phyloP scores from a whole-genome alignment of 2,888 invertebrate species.

The Trimorus sp. region DNA sequence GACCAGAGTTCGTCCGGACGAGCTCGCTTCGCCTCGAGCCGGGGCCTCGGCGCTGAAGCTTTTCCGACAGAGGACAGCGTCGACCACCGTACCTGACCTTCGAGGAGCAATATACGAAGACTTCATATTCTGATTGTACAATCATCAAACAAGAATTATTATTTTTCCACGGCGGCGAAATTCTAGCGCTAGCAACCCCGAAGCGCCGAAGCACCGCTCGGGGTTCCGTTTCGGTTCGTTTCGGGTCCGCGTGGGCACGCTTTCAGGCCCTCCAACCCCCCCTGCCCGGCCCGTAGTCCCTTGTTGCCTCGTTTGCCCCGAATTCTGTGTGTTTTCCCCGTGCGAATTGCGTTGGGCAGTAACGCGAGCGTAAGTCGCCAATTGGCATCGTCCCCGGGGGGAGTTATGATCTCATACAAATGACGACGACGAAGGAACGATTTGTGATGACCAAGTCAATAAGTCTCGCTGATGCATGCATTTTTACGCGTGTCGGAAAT shows the following conservation, averaged over 20 bases:
- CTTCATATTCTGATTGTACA: slow-evolving; percentile 61
- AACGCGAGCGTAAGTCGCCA: slow-evolving; percentile 5
- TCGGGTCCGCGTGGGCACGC: slow-evolving; percentile 14
- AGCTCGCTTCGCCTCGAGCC: neutral
- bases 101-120: slow-evolving; percentile 62
- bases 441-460: slow-evolving; percentile 63
- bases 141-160: slow-evolving; percentile 59
- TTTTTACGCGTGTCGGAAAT: slow-evolving; percentile 35
- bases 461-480: slow-evolving; percentile 53
- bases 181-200: slow-evolving; percentile 31
- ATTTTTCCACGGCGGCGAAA: slow-evolving; percentile 48
- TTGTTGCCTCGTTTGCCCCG: no score
- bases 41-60: slow-evolving; percentile 30
- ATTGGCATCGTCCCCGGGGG: slow-evolving; percentile 41
- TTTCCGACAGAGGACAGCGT: slow-evolving; percentile 49
- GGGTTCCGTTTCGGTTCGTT: slow-evolving; percentile 20
- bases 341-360: neutral
- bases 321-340: no score
- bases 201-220: slow-evolving; percentile 37
- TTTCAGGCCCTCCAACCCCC: slow-evolving; percentile 12
- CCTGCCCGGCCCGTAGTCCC: no score
- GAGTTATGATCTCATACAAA: slow-evolving; percentile 55
- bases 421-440: slow-evolving; percentile 48
- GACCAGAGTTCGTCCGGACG: neutral
- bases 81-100: slow-evolving; percentile 63